phyloP scores from a whole-genome alignment of 2,113 vertebrate genomes.

The Australoheros scitulus region DNA sequence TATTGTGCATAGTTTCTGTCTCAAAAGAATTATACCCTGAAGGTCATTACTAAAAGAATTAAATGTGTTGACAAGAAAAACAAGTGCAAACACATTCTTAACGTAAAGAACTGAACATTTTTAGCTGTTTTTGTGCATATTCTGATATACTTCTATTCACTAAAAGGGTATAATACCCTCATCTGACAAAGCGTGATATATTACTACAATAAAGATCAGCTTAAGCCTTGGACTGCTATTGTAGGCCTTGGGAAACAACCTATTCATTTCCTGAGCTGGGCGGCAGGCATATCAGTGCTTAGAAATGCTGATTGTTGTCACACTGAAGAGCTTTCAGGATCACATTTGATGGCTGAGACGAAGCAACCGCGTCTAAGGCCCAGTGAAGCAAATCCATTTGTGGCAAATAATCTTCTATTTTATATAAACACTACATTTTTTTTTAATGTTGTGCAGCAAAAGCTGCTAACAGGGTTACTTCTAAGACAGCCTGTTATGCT shows the following conservation, averaged over 20 bases:
- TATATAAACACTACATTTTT: background rate
- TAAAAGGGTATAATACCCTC: background rate
- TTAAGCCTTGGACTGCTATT: background rate
- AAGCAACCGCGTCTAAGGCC: background rate
- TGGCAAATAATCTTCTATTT: background rate
- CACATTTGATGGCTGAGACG: background rate
- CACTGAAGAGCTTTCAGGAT: background rate
- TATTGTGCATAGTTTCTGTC: background rate
- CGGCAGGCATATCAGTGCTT: background rate
- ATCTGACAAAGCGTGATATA: background rate
- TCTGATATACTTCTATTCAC: background rate
- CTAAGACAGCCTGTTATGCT: background rate
- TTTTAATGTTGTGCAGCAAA: background rate
- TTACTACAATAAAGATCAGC: background rate
- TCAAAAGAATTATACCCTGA: background rate
- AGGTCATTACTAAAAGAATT: background rate
- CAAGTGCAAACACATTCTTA: background rate
- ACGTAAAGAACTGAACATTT: background rate
- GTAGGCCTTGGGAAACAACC: background rate
- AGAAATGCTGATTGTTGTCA: background rate
- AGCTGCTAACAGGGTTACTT: background rate
- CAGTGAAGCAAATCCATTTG: background rate
- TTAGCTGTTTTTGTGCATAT: background rate
- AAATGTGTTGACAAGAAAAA: accelerated
- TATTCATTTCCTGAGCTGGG: constrained; percentile 3